Conservation (phyloP, 2,113 vertebrate genomes). For the Leptocoma aspasia region DNA sequence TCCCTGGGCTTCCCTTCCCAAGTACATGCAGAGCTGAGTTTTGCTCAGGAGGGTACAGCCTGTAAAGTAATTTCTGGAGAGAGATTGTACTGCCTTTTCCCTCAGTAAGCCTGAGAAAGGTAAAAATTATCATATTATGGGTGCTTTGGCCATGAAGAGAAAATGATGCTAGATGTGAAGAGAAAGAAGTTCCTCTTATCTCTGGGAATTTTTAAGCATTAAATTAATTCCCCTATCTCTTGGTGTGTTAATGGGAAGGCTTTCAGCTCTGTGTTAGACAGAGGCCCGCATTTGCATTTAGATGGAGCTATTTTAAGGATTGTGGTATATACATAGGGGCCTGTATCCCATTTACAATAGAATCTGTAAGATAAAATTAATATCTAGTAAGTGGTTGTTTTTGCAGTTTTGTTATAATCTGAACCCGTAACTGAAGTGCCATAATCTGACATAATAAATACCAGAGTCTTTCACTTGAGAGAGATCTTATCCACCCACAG, state of each 20-base stretch:
- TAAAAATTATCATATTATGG: slow-evolving; percentile 72
- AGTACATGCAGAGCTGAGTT: slow-evolving; percentile 35
- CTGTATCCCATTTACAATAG: slow-evolving; percentile 68
- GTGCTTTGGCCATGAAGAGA: slow-evolving; percentile 68
- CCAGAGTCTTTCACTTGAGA: slow-evolving; percentile 20
- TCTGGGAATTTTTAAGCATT: slow-evolving; percentile 71
- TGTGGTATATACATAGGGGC: slow-evolving; percentile 22
- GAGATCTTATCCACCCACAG: slow-evolving; percentile 13
- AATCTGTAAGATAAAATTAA: slow-evolving; percentile 72
- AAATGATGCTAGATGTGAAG: slow-evolving; percentile 66
- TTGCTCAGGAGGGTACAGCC: slow-evolving; percentile 26
- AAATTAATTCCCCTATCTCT: slow-evolving; percentile 77
- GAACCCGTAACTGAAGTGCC: slow-evolving; percentile 43
- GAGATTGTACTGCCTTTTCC: slow-evolving; percentile 51
- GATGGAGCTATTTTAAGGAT: slow-evolving; percentile 75
- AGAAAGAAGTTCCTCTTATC: slow-evolving; percentile 69
- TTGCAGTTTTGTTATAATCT: slow-evolving; percentile 49
- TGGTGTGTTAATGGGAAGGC: slow-evolving; percentile 72
- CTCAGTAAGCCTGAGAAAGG: slow-evolving; percentile 63
- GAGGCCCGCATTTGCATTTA: slow-evolving; percentile 80
- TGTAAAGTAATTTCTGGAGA: slow-evolving; percentile 53
- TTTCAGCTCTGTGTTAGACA: slow-evolving; percentile 68
- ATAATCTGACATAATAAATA: slow-evolving; percentile 54
- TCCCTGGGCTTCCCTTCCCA: not conserved
- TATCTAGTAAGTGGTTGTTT: slow-evolving; percentile 66